Percentiles rank a stretch among this genome's conserved stretches.
These are phyloP conservation scores for Eudyptes chrysolophus DNA, from an alignment of 2,113 vertebrate species.

Conservation along the genomic window DNA sequence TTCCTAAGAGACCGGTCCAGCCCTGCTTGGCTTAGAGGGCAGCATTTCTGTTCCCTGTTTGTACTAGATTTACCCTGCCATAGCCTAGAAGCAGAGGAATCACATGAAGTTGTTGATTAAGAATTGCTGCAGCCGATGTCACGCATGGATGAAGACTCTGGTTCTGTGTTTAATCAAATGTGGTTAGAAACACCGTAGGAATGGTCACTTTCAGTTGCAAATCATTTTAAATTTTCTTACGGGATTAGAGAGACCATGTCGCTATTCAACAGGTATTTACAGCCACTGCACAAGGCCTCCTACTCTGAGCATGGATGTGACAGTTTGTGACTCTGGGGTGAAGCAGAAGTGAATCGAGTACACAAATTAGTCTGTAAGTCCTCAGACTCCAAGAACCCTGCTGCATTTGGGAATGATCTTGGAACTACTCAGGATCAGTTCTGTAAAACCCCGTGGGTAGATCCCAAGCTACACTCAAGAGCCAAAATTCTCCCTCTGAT, in stretches of 20 bases:
- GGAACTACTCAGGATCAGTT: background rate
- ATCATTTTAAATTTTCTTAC: background rate
- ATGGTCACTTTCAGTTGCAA: background rate
- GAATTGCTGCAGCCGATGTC: background rate
- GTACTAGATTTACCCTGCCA: background rate
- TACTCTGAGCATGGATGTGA: background rate
- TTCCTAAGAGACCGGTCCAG: background rate
- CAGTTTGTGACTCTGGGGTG: background rate
- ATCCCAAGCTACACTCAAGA: background rate
- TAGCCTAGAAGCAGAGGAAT: background rate
- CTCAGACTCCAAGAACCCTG: background rate
- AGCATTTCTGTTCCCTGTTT: background rate
- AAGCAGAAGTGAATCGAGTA: background rate
- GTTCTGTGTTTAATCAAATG: background rate
- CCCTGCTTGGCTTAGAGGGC: background rate
- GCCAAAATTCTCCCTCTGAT: background rate
- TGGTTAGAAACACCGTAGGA: background rate
- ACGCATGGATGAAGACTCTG: background rate
- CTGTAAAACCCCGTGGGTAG: background rate
- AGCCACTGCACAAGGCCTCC: background rate
- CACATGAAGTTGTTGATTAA: background rate
- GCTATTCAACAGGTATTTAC: background rate
- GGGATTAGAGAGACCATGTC: background rate
- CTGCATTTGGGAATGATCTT: background rate
- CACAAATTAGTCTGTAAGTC: background rate